Evolutionary conservation across 2,113 vertebrate genomes (phyloP), one percentile per base, ranked within the genome.

Genomic region (Elanoides forficatus): DNA sequence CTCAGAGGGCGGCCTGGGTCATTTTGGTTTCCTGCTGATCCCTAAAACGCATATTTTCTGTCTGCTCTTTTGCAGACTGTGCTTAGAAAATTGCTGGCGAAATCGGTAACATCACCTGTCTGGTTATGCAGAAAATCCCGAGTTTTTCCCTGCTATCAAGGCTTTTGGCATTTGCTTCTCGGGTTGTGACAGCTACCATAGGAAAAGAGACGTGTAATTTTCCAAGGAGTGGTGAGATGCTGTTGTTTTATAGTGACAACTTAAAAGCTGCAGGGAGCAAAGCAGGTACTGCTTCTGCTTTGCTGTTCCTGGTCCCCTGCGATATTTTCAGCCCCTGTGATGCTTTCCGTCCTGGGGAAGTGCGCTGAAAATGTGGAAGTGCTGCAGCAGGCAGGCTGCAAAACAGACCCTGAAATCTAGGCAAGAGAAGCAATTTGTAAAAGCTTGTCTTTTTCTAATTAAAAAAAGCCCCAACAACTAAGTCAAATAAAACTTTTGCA

Each of bases 261-360:
- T 72, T 75, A 18, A 62, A 78, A 80, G 72, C 76, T 78, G 22
- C 38, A 29, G 59, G 63, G 62, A 70, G 21, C 38, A 58, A 62
- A 71, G 68, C n/a, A 32, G 13, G 15, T 62, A 4, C 79, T 0
- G 0, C 71, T 74, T 32, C 45, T 91, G 75, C 59, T 79, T 58
- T 0, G 4, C 72, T 8, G 7, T 56, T 18, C 43, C 29, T 1
- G 0, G 30, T 14, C 30, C 70, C 4, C 29, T 29, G 60, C 1
- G 5, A 12, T 36, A 40, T 40, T 38, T 40, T 53, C n/a, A 65
- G 48, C 48, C 52, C 27, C 36, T 50, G 21, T 0, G 1, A 10
- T 63, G 56, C 52, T 65, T 65, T 76, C 52, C 66, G 21, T 47
- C 32, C 13, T 2, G 34, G 45, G 53, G 60, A 81, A 71, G 14